Conservation (phyloP, 2,888 invertebrate species). For the Drosophila prostipennis region DNA sequence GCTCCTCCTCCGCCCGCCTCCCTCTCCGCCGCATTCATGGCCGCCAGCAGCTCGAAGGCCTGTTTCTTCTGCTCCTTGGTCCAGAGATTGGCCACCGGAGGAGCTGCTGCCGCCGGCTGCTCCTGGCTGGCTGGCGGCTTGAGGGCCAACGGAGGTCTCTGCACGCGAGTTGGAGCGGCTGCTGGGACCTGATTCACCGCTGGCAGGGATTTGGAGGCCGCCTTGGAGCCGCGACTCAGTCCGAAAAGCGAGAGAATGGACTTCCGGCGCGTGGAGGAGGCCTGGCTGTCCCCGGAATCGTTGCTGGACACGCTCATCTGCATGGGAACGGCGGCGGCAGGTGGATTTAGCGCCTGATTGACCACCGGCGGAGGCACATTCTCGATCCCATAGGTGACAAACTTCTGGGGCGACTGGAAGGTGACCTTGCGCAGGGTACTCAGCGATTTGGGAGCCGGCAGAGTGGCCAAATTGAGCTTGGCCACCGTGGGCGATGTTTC, state of each 20-base stretch:
- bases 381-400: conserved; percentile 74
- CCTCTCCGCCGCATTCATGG: conserved; percentile 81
- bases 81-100: conserved; percentile 76
- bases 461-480: conserved; percentile 76
- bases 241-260: conserved; percentile 81
- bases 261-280: conserved; percentile 74
- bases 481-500: conserved; percentile 82
- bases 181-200: conserved; percentile 12
- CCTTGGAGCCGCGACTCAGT: conserved; percentile 66
- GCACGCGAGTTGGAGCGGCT: conserved; percentile 14
- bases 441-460: conserved; percentile 74
- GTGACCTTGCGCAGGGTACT: conserved; percentile 72
- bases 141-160: conserved; percentile 55
- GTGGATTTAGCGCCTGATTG: neutral
- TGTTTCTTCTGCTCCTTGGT: conserved; percentile 81
- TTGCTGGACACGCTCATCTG: conserved; percentile 80
- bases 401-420: conserved; percentile 82
- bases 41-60: conserved; percentile 83
- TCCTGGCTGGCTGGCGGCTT: conserved; percentile 41
- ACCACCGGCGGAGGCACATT: conserved; percentile 49
- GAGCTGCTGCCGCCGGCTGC: conserved; percentile 11
- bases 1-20: conserved; percentile 33
- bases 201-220: conserved; percentile 30
- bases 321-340: conserved; percentile 43
- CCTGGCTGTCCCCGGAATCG: conserved; percentile 75